Conservation (phyloP, 2,797 vertebrate genomes). For the Gouania willdenowi region DNA sequence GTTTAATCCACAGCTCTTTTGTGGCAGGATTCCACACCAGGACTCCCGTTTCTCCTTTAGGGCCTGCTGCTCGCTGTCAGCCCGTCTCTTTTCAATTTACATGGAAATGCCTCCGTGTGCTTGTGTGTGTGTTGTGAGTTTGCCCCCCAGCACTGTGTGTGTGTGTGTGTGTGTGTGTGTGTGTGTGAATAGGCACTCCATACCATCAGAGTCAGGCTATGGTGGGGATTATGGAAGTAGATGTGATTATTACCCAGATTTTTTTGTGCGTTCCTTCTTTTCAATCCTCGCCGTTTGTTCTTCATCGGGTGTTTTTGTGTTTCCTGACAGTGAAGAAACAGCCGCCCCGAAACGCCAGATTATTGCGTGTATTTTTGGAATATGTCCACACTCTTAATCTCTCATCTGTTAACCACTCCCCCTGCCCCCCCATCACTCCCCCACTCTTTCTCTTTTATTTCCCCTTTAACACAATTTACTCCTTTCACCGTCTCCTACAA, state of each 20-base stretch:
- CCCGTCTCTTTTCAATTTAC: constrained; percentile 76
- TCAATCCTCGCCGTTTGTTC: background rate
- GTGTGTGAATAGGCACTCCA: constrained; percentile 51
- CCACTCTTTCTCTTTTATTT: no score
- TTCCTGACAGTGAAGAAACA: constrained; percentile 68
- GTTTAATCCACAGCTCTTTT: constrained; percentile 78
- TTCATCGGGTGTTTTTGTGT: constrained; percentile 43
- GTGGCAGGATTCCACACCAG: constrained; percentile 78
- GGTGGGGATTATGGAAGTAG: constrained; percentile 74
- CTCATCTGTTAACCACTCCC: constrained; percentile 58
- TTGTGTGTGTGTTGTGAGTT: constrained; percentile 50
- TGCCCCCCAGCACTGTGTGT: constrained; percentile 66
- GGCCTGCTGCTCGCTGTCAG: constrained; percentile 71
- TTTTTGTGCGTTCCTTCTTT: constrained; percentile 31
- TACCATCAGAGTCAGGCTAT: constrained; percentile 73
- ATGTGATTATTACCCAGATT: constrained; percentile 79
- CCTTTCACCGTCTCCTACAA: constrained; percentile 41
- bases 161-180: constrained; percentile 47
- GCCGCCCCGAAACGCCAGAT: constrained; percentile 54
- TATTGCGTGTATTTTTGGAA: constrained; percentile 71
- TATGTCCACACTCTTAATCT: constrained; percentile 71
- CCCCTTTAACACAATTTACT: constrained; percentile 50
- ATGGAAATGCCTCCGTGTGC: constrained; percentile 70
- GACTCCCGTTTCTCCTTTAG: constrained; percentile 70
- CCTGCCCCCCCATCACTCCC: background rate